Evolutionary conservation across 2,888 invertebrate genomes (phyloP).

Genomic region (Apeira syringaria): DNA sequence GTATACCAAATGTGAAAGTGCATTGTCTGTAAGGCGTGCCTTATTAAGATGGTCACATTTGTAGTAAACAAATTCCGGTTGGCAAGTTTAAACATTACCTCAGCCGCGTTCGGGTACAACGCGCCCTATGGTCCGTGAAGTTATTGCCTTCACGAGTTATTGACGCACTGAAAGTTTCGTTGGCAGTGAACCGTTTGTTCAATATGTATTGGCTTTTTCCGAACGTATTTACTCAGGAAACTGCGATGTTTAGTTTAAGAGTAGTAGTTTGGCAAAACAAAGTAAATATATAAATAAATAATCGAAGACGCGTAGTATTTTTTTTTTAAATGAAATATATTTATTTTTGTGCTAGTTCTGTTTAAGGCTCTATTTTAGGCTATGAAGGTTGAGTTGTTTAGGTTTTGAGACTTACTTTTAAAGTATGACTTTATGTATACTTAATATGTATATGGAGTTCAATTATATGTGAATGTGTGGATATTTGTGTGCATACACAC

Average conservation of each 20-base stretch:
- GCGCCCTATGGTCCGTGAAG: slow-evolving; percentile 61
- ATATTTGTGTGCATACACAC: no score
- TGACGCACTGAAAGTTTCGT: slow-evolving; percentile 49
- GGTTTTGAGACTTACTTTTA: no score
- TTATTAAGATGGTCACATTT: slow-evolving; percentile 36
- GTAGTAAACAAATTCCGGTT: slow-evolving; percentile 56
- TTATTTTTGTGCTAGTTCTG: no score
- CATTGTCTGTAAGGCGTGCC: slow-evolving; percentile 30
- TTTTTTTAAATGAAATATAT: no score
- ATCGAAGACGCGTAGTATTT: no score
- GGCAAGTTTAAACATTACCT: slow-evolving; percentile 60
- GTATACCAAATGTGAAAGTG: slow-evolving; percentile 9
- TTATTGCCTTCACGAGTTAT: slow-evolving; percentile 63
- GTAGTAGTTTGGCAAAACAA: slow-evolving; percentile 3
- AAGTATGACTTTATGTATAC: no score
- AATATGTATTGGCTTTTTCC: slow-evolving; percentile 35
- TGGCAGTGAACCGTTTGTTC: slow-evolving; percentile 33
- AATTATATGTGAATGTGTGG: no score
- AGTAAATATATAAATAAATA: no score
- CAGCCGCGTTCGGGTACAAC: slow-evolving; percentile 47
- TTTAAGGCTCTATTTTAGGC: no score
- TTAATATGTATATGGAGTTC: no score
- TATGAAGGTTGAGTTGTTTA: no score
- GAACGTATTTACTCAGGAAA: slow-evolving; percentile 18
- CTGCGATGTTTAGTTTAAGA: slow-evolving; percentile 8